phyloP scores from a whole-genome alignment of 2,113 vertebrate genomes.

The Silurus meridionalis region DNA sequence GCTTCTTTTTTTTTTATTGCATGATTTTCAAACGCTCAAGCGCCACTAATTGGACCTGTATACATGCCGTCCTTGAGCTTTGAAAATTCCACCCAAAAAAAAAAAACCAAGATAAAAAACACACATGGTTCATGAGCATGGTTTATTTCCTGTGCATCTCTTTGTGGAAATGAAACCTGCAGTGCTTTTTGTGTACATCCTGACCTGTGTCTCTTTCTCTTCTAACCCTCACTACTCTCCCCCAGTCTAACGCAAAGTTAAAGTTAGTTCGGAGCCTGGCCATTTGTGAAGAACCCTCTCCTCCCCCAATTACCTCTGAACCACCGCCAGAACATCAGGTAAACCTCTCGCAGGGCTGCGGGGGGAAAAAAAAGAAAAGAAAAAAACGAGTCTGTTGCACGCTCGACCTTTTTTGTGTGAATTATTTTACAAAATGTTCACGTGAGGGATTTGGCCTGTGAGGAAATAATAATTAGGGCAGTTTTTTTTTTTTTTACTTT shows the following conservation, averaged over 20 bases:
- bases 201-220: conserved; percentile 64
- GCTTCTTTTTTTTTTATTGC: neutral
- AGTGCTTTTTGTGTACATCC: conserved; percentile 35
- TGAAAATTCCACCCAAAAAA: conserved; percentile 36
- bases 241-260: conserved; percentile 95
- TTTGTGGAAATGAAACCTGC: conserved; percentile 37
- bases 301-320: conserved; percentile 83
- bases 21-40: conserved; percentile 21
- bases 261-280: conserved; percentile 99
- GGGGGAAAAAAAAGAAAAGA: no score
- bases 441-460: no score
- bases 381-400: neutral
- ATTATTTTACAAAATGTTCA: no score
- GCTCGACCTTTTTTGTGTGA: neutral
- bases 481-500: neutral
- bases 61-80: neutral
- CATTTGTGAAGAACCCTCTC: conserved; percentile 96
- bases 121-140: neutral
- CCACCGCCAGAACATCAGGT: conserved; percentile 88
- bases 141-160: conserved; percentile 12
- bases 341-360: conserved; percentile 63
- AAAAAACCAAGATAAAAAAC: neutral
- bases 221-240: conserved; percentile 89
- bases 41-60: neutral
- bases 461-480: no score